Evolutionary conservation across 2,797 vertebrate genomes (phyloP), one percentile per base, ranked within the genome.

Genomic region (Sebastes flavidus): DNA sequence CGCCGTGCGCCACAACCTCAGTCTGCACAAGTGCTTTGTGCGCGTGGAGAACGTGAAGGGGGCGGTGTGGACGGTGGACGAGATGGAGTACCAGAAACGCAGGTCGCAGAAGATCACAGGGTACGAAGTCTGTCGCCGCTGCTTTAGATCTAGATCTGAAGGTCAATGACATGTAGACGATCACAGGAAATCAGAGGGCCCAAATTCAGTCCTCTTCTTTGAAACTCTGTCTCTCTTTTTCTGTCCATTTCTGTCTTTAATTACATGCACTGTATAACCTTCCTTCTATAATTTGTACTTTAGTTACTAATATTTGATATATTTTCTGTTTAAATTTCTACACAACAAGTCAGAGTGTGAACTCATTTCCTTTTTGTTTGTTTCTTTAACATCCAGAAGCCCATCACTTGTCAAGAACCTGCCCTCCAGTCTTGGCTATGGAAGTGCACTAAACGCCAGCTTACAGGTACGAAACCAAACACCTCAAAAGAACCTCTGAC

Each of bases 11-110:
- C 98, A 99, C 96, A 99, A 99, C 96, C 98, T 99, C 88, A 99
- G 98, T 91, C 97, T 99, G 96, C 98, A 99, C 97, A 99, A 99
- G 95, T 99, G 98, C 98, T 99, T 99, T 95, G 98, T 99, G 95
- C 97, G 98, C 72, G 98, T 99, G 93, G 98, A 99, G 96, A 99
- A 99, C 87, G 98, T 99, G 94, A 99, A 99, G 95, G 98, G 98
- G 87, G 98, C 98, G 70, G 98, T 99, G 89, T 99, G 98, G 98
- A 99, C 98, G 67, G 98, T 99, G 88, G 98, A 99, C 65, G 98
- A 99, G 96, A 95, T 98, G 95, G 98, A 99, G 94, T 99, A 99
- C 96, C 98, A 99, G 96, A 99, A 99, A 95, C 97, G 98, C 95
- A 97, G 98, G 94, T 99, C 98, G 90, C 98, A 99, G 95, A 99